Conservation (phyloP, 2,888 invertebrate genomes). For the Pandemis cinnamomeana region DNA sequence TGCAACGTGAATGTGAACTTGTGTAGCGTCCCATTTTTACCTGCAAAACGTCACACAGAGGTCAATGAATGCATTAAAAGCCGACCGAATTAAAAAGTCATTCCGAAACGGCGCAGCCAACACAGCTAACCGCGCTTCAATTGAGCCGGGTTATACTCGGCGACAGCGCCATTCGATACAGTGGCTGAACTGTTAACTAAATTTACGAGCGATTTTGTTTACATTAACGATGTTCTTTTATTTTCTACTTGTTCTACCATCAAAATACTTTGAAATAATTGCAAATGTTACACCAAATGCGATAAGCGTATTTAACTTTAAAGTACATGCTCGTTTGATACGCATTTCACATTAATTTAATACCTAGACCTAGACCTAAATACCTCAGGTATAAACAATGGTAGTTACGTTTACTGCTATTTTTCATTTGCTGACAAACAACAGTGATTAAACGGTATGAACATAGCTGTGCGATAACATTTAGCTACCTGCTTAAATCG, state of each 20-base stretch:
- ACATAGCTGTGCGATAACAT: neutral
- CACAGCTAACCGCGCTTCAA: constrained; percentile 36
- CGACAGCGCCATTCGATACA: constrained; percentile 48
- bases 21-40: constrained; percentile 30
- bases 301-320: neutral
- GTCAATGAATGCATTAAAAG: constrained; percentile 63
- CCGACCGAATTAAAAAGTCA: constrained; percentile 48
- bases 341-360: neutral
- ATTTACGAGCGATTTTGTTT: constrained; percentile 51
- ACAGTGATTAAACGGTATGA: neutral
- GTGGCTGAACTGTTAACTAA: constrained; percentile 46
- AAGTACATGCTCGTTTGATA: neutral
- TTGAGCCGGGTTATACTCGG: constrained; percentile 54
- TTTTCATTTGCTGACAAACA: neutral
- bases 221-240: constrained; percentile 42
- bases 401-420: no score
- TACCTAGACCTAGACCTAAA: no score
- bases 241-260: constrained; percentile 1
- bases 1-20: constrained; percentile 35
- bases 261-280: neutral
- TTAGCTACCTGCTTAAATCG: constrained; percentile 40
- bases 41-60: constrained; percentile 50
- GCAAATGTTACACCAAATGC: neutral
- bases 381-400: no score
- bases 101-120: constrained; percentile 13